Conservation (phyloP, 2,113 vertebrate genomes). For the Rattus rattus region DNA sequence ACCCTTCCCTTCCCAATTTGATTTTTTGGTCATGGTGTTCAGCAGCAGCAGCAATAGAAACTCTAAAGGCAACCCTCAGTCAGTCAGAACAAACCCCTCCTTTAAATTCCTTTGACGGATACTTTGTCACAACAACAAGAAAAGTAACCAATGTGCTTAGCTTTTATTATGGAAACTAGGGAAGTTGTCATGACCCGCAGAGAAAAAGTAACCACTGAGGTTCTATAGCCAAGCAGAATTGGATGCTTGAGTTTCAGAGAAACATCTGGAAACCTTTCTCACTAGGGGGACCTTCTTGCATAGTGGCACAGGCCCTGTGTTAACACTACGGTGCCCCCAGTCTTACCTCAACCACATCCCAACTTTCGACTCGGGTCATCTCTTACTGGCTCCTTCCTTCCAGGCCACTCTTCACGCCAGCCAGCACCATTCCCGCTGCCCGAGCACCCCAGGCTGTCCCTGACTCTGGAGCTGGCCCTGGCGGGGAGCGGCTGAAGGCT, state of each 20-base stretch:
- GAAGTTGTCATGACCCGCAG: rapidly evolving
- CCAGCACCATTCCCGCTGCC: not conserved
- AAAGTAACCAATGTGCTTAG: not conserved
- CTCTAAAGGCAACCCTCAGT: not conserved
- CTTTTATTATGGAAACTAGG: not conserved
- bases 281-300: rapidly evolving
- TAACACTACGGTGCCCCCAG: rapidly evolving
- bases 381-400: not conserved
- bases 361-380: slow-evolving; percentile 15
- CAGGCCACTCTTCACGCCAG: not conserved
- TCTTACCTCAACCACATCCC: slow-evolving; percentile 33
- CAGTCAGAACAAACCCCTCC: not conserved
- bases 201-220: not conserved
- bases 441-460: not conserved
- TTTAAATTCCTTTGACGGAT: not conserved
- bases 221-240: not conserved
- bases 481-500: slow-evolving; percentile 60
- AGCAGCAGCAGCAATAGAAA: not conserved
- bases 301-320: rapidly evolving
- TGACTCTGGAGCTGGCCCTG: slow-evolving; percentile 22
- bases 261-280: not conserved
- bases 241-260: not conserved
- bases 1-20: not conserved
- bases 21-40: not conserved
- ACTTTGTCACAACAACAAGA: not conserved